These are phyloP conservation scores for Reinhardtius hippoglossoides DNA, from an alignment of 2,113 vertebrate species.

Conservation along the genomic window DNA sequence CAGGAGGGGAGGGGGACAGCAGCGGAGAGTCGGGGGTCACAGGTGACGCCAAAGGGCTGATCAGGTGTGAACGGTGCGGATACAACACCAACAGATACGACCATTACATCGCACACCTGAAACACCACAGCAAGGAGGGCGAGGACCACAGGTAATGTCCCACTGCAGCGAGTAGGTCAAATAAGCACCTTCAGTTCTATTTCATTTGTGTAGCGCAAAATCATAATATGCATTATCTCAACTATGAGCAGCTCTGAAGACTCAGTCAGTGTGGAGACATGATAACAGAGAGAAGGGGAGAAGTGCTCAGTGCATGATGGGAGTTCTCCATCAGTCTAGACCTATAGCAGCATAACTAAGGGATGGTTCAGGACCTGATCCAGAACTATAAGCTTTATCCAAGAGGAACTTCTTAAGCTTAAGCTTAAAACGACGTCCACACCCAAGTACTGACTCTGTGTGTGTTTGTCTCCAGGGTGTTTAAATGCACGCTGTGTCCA, in stretches of 20 bases:
- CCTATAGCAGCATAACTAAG: too few species aligned
- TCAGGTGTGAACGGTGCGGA: constrained; percentile 94
- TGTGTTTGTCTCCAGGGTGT: constrained; percentile 81
- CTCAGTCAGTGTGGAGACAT: too few species aligned
- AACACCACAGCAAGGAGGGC: constrained; percentile 91
- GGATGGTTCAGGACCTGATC: too few species aligned
- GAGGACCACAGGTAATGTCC: constrained; percentile 73
- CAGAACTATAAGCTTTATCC: too few species aligned
- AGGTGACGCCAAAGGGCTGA: constrained; percentile 91
- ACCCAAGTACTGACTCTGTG: neutral
- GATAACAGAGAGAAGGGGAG: too few species aligned
- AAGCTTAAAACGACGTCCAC: neutral
- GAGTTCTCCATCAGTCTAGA: too few species aligned
- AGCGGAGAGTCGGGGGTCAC: constrained; percentile 48
- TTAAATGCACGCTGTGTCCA: constrained; percentile 95
- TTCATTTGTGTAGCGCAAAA: too few species aligned
- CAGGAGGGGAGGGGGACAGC: constrained; percentile 59
- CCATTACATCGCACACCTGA: constrained; percentile 97
- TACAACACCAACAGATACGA: constrained; percentile 98
- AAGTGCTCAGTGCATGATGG: too few species aligned
- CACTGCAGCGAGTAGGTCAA: neutral
- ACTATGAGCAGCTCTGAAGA: too few species aligned
- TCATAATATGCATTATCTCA: too few species aligned
- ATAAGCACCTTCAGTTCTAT: too few species aligned
- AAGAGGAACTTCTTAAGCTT: too few species aligned